Percentiles rank a stretch among this genome's conserved stretches.
These are phyloP conservation scores for Eilema depressum DNA, from an alignment of 2,888 invertebrate species.

Conservation along the genomic window DNA sequence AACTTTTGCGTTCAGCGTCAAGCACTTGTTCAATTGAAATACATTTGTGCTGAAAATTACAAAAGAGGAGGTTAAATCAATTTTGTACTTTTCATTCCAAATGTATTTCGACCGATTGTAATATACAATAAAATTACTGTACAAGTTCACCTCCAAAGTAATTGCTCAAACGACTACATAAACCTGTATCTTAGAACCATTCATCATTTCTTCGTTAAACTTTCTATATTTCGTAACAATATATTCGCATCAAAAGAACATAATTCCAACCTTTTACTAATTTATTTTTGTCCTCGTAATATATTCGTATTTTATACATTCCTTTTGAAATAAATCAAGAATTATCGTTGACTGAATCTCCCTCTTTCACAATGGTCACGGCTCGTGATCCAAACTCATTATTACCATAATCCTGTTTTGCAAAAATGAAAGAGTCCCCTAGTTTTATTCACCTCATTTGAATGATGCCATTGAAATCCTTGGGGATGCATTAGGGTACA, in stretches of 20 bases:
- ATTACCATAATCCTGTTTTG: constrained; percentile 72
- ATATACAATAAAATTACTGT: background rate
- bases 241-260: constrained; percentile 36
- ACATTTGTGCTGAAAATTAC: no score
- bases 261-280: constrained; percentile 42
- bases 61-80: no score
- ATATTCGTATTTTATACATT: constrained; percentile 25
- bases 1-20: no score
- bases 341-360: constrained; percentile 50
- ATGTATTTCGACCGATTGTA: background rate
- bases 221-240: constrained; percentile 28
- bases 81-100: background rate
- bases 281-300: constrained; percentile 35
- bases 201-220: constrained; percentile 14
- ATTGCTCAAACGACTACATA: constrained; percentile 3
- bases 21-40: background rate
- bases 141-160: background rate
- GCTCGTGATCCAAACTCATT: constrained; percentile 62
- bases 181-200: constrained; percentile 18
- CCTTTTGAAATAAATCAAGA: constrained; percentile 53
- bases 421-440: constrained; percentile 67
- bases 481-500: constrained; percentile 58
- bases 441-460: constrained; percentile 64
- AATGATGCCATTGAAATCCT: constrained; percentile 62
- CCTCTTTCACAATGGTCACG: constrained; percentile 45